Evolutionary conservation across 2,888 invertebrate genomes (phyloP), one percentile per base, ranked within the genome.

Genomic region (Cantharis rufa): DNA sequence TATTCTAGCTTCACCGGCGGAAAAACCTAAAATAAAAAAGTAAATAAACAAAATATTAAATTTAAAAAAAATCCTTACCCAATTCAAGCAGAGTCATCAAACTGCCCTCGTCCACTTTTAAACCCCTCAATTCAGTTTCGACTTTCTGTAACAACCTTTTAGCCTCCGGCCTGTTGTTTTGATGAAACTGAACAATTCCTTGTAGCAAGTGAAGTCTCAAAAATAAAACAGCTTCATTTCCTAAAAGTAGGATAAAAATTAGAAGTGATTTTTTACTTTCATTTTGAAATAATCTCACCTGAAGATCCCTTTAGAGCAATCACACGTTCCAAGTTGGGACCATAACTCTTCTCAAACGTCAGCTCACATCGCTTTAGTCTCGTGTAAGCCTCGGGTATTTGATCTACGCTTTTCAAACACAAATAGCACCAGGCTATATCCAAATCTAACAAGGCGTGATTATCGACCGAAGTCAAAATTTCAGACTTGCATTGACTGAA

Each of bases 401-500:
- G 92, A 0, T 91, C 89, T 61, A 96, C 90, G 85, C 91, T 93
- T 86, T 93, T 91, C 21, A 96, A 90, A 83, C 93, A 92, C 71
- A 96, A 90, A 89, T 96, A 96, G 87, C 96, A 95, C 96, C 96
- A 96, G n/a, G 95, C 93, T 80, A 96, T 93, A 88, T 96, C 96
- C 84, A 96, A 89, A 87, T 95, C 95, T 32, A 96, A 89, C 5
- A 96, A 89, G 0, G 94, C 96, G 88, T 93, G 95, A 88, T 96
- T 96, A 88, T 96, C 96, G 10, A 95, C 95, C 0, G 91, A 88
- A 75, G 92, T 90, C 28, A 96, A 89, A 70, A 94, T 87, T 21
- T 91, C 88, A 0, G 93, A 91, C 21, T 92, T 89, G 85, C 94
- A 94, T 73, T 90, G 91, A 80, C 93, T 94, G 87, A 94, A 92